Base-by-base conservation (phyloP, 2,888 invertebrate genomes). In the Eupithecia subumbrata region DNA sequence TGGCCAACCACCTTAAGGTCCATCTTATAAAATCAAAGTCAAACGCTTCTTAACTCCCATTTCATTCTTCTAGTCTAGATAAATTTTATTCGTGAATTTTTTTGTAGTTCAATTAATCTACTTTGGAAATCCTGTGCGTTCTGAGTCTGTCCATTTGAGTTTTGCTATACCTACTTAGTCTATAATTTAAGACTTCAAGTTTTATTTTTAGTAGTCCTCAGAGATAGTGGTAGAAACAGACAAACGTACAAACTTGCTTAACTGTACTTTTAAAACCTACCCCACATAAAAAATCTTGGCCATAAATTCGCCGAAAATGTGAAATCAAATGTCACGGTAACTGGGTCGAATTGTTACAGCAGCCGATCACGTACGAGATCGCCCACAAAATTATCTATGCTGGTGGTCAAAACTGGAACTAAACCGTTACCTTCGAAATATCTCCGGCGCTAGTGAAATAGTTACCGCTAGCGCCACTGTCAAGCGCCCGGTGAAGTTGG, bases 251-350 rank as follows among this genome's bases (percentile, higher is more conserved):
- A 48, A 18, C 48, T 48, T 8, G 3, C 43, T 5, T 48, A 45
- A 48, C 18, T 48, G 7, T 5, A 18, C 48, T 7, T n/a, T 45
- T 60, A 12, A 18, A 34, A 37, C 64, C 30, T 34, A 18, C 64
- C 18, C 34, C 37, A 66, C 71, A 78, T 77, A 34, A 16, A 56
- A 79, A 82, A 80, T 85, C 86, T 87, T 87, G 87, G 81, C 81
- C 79, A 80, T 82, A 81, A 84, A 85, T 84, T 82, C 82, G 82
- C 83, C 79, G 83, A 84, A n/a, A 84, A 85, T 84, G 69, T 79
- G 82, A 84, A 85, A 84, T 77, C 76, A 72, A 88, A 89, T 89
- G 89, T 88, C 87, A 88, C 82, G 83, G 85, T 83, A 88, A 88
- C 83, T 89, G 80, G 88, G 88, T 84, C 89, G 84, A 79, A 79